Conservation (phyloP, 2,113 vertebrate genomes). For the Phylloscopus whistleri region DNA sequence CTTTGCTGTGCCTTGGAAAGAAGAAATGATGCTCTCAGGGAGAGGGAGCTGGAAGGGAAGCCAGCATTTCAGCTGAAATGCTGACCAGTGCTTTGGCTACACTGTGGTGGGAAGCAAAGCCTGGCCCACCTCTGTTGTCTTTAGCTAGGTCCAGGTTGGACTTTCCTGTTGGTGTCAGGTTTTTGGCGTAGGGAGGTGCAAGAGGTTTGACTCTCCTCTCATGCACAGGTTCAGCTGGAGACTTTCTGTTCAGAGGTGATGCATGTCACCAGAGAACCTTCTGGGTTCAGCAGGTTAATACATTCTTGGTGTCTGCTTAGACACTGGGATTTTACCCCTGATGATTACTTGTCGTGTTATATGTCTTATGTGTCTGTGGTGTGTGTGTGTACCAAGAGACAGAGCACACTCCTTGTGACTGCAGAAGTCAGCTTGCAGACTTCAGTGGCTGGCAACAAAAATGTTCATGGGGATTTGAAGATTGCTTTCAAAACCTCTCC, state of each 20-base stretch:
- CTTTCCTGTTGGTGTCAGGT: neutral
- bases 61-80: neutral
- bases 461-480: neutral
- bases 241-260: neutral
- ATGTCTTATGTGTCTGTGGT: neutral
- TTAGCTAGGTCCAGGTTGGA: neutral
- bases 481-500: neutral
- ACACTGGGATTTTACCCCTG: accelerated
- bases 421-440: neutral
- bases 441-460: neutral
- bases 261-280: neutral
- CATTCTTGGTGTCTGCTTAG: neutral
- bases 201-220: neutral
- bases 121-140: neutral
- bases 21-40: neutral
- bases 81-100: accelerated
- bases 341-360: neutral
- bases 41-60: neutral
- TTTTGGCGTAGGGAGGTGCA: neutral
- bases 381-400: neutral
- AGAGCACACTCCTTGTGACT: neutral
- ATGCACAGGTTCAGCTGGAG: neutral
- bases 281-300: neutral
- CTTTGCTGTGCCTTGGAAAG: neutral
- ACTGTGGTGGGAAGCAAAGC: accelerated